phyloP scores from a whole-genome alignment of 2,888 invertebrate species.

The Gnatocerus cornutus region DNA sequence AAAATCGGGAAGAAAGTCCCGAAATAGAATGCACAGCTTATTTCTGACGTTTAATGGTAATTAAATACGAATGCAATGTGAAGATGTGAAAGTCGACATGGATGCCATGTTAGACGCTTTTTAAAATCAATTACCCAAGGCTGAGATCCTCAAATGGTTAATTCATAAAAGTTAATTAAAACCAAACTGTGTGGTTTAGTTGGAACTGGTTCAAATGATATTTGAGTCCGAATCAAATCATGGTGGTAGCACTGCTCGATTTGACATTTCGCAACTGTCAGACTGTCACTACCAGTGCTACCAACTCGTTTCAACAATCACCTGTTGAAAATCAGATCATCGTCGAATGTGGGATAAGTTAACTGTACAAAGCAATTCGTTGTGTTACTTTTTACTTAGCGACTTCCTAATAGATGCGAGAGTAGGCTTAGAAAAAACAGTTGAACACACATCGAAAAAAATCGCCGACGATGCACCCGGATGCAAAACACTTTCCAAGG shows the following conservation, averaged over 20 bases:
- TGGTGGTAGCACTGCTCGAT: not conserved
- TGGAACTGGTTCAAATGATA: conserved; percentile 1
- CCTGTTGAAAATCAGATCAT: conserved; percentile 35
- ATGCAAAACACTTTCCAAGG: conserved; percentile 41
- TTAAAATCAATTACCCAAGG: conserved; percentile 16
- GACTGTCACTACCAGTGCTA: too few relatives aligned
- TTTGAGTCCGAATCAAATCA: conserved; percentile 5
- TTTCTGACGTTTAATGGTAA: conserved; percentile 1
- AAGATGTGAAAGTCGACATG: conserved; percentile 10
- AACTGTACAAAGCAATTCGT: conserved; percentile 49
- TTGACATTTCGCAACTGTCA: too few relatives aligned
- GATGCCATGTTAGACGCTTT: conserved; percentile 10
- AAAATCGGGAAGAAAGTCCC: too few relatives aligned
- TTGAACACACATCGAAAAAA: not conserved
- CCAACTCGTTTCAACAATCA: not conserved
- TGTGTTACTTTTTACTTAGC: conserved; percentile 50
- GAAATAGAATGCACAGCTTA: not conserved
- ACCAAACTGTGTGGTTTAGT: conserved; percentile 2
- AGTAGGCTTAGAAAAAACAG: conserved; percentile 20
- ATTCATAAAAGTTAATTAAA: conserved; percentile 22
- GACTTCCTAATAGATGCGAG: conserved; percentile 38
- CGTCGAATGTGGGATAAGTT: conserved; percentile 48
- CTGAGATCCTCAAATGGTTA: conserved; percentile 15
- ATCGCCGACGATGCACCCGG: conserved; percentile 21
- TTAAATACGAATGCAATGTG: conserved; percentile 10